Base-by-base conservation (phyloP, 2,113 vertebrate species). In the Ceyx cyanopectus region DNA sequence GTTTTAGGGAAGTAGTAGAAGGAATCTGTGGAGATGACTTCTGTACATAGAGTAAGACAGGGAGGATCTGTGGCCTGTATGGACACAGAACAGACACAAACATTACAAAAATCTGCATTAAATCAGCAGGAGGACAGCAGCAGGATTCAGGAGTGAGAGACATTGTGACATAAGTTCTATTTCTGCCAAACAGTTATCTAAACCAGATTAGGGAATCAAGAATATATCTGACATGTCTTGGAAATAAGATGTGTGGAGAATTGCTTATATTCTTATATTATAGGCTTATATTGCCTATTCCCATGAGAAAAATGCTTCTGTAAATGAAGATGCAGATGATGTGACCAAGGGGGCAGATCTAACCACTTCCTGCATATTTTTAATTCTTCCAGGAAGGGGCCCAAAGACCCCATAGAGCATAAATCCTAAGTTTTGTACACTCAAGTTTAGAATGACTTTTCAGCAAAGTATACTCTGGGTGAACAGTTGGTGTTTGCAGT, bases 281-380 rank as follows among this genome's bases (percentile, higher is more conserved):
- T n/a, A n/a, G n/a, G n/a, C n/a, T n/a, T n/a, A n/a, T n/a, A n/a
- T n/a, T n/a, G n/a, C n/a, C 14, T 60, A 45, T 77, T 92, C 89
- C 78, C 81, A 57, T 22, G 68, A 85, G 81, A 91, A 92, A 87
- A 94, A 70, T 70, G 1, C 11, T 9, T 81, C 63, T 78, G 72
- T 24, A 74, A 85, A 68, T 40, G 56, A 79, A 92, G 81, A 82
- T 91, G 60, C 56, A 89, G 93, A 86, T 75, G 17, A 48, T 87
- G 51, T 69, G 89, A 85, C 56, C 76, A 74, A 93, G 26, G 56
- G 63, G 51, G n/a, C 63, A 82, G 43, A 87, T 85, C n/a, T 79
- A 85, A 80, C 63, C 60, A 87, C 63, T 96, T 95, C 91, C 89
- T 95, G 86, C 57, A 57, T 94, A 68, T 67, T 90, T 91, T 82